Conservation (phyloP, 2,888 invertebrate genomes). For the Papilio demoleus region DNA sequence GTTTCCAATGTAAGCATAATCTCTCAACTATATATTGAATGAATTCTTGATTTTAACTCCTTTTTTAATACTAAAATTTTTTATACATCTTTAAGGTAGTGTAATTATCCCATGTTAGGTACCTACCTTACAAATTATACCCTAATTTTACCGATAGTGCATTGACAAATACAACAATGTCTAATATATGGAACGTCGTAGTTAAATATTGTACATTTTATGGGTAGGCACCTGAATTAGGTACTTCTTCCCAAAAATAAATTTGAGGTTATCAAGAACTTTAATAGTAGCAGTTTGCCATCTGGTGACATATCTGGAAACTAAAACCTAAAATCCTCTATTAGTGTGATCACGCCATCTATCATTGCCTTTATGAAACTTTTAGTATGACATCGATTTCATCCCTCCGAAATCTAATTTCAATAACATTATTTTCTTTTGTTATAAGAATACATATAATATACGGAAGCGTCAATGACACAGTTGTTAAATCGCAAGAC, state of each 20-base stretch:
- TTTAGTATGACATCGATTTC: background rate
- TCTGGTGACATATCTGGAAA: constrained; percentile 49
- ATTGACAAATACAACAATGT: background rate
- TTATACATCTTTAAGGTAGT: too few relatives aligned
- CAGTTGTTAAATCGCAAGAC: too few relatives aligned
- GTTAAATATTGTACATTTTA: background rate
- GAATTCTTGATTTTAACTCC: background rate
- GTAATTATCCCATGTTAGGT: too few relatives aligned
- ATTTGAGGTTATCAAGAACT: constrained; percentile 59
- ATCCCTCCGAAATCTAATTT: background rate
- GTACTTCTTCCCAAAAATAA: constrained; percentile 75
- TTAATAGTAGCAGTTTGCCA: constrained; percentile 53
- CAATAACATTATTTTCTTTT: background rate
- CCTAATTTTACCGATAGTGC: background rate
- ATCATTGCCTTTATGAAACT: constrained; percentile 42
- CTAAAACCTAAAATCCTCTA: constrained; percentile 15
- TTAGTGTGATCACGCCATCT: constrained; percentile 40
- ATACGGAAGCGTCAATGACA: too few relatives aligned
- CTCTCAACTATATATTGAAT: background rate
- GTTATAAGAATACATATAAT: too few relatives aligned
- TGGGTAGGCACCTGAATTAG: constrained; percentile 48
- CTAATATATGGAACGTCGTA: background rate
- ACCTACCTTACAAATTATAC: background rate
- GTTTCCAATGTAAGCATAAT: too few relatives aligned
- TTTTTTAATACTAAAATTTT: background rate